These are phyloP conservation scores for Ianthella basta DNA, from an alignment of 37 sponge, comb jelly and placozoan species.

Conservation along the genomic window DNA sequence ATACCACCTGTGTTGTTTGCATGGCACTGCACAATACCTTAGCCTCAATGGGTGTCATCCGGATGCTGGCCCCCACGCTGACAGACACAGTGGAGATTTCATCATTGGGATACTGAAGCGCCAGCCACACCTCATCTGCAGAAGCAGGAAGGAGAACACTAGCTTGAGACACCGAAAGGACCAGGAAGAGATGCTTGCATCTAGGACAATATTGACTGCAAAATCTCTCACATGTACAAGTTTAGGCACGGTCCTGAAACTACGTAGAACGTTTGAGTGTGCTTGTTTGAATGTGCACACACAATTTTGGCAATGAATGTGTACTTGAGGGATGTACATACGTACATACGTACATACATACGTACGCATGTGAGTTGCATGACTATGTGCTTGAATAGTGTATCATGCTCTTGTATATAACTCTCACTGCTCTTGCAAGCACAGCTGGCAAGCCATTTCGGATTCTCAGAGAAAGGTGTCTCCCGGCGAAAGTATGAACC, in stretches of 20 bases:
- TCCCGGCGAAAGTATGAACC: no score
- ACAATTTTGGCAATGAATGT: no score
- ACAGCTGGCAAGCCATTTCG: neutral
- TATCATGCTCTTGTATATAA: no score
- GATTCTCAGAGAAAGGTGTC: no score
- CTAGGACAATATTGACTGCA: no score
- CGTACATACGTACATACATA: neutral
- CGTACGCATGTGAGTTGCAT: slow-evolving; percentile 7
- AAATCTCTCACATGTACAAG: no score
- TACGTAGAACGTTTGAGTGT: neutral
- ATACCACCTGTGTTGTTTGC: no score
- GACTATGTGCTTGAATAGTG: neutral
- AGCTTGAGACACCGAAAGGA: no score
- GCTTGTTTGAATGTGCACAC: neutral
- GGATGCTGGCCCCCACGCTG: neutral
- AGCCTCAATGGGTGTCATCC: neutral
- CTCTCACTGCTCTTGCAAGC: neutral
- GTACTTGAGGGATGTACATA: neutral
- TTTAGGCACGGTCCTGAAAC: no score
- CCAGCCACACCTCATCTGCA: slow-evolving; percentile 60
- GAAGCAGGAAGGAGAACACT: neutral
- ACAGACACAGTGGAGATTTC: neutral
- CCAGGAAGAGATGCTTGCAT: no score
- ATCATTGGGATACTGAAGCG: neutral
- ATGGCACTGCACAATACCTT: neutral